Percentiles rank a stretch among this genome's conserved stretches.
These are phyloP conservation scores for Amaurobius ferox DNA, from an alignment of 2,888 invertebrate genomes.

Conservation along the genomic window DNA sequence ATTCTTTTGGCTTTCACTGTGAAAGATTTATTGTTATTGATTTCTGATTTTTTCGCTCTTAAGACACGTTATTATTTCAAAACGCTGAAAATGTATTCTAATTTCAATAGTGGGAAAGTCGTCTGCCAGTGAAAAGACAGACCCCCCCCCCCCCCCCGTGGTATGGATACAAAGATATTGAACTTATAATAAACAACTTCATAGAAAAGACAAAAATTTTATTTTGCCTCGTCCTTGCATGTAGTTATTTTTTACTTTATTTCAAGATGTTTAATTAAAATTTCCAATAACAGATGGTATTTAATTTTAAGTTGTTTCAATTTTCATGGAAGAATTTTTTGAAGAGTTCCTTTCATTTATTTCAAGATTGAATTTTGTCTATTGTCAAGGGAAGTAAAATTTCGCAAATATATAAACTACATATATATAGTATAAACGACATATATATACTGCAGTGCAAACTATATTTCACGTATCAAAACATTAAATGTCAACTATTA, in stretches of 20 bases:
- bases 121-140: neutral
- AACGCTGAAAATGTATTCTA: neutral
- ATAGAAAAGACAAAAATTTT: neutral
- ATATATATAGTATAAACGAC: no score
- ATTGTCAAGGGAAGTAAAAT: no score
- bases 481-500: no score
- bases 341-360: no score
- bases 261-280: slow-evolving; percentile 4
- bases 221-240: neutral
- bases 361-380: no score
- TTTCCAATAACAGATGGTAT: no score
- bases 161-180: neutral
- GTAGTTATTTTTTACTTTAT: neutral
- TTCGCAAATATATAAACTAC: no score
- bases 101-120: neutral
- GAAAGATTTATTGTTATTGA: neutral
- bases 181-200: neutral
- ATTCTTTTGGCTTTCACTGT: neutral
- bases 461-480: no score
- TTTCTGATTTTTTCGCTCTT: neutral
- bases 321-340: no score
- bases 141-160: neutral
- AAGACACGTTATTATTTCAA: neutral
- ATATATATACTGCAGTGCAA: no score
- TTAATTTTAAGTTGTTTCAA: no score